Evolutionary conservation across 2,888 invertebrate species (phyloP).

Genomic region (Drosophila seclusa): DNA sequence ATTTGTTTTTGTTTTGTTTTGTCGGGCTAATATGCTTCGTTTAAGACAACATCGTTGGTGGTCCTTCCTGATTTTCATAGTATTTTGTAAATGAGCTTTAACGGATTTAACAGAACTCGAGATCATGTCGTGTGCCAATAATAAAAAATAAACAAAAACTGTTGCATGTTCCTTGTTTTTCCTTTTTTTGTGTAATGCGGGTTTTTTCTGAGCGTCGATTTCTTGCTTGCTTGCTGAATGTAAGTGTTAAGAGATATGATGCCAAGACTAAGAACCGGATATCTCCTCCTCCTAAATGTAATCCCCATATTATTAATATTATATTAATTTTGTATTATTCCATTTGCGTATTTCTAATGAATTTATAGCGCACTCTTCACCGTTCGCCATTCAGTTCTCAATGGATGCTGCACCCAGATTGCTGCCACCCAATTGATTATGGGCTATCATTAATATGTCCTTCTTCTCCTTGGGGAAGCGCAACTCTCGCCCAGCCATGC

Average conservation of each 20-base stretch:
- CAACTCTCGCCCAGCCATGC: conserved; percentile 94
- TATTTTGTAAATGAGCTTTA: conserved; percentile 49
- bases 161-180: not conserved
- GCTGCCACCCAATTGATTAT: conserved; percentile 90
- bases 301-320: conserved; percentile 11
- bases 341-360: conserved; percentile 13
- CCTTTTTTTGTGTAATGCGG: conserved; percentile 39
- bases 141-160: conserved; percentile 29
- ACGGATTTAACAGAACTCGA: conserved; percentile 68
- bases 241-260: conserved; percentile 23
- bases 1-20: conserved; percentile 13
- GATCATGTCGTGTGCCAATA: conserved; percentile 74
- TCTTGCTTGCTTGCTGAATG: conserved; percentile 37
- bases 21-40: conserved; percentile 41
- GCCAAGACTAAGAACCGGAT: conserved; percentile 38
- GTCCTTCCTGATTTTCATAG: conserved; percentile 53
- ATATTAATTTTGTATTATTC: conserved; percentile 5
- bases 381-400: conserved; percentile 68
- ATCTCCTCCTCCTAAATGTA: conserved; percentile 22
- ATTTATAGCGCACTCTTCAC: conserved; percentile 24
- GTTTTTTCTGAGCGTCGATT: conserved; percentile 43
- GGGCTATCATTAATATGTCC: conserved; percentile 95
- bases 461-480: conserved; percentile 98
- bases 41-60: conserved; percentile 33
- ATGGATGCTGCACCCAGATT: conserved; percentile 68